These are phyloP conservation scores for Paramisgurnus dabryanus DNA, from an alignment of 2,113 vertebrate genomes.

Conservation along the genomic window DNA sequence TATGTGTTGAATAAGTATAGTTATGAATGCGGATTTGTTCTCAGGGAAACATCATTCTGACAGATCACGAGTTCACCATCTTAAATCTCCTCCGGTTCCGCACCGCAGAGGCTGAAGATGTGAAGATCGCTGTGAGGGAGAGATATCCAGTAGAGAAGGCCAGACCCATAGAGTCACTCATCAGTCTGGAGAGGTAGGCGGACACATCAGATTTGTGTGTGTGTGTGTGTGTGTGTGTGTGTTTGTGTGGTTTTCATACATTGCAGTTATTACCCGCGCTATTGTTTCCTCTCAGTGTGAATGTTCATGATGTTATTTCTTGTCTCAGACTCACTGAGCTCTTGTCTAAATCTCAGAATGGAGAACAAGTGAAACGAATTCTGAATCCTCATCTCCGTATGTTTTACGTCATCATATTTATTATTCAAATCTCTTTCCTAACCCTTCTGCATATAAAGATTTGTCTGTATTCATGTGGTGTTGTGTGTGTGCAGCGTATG, in stretches of 20 bases:
- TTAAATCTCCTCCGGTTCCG: constrained; percentile 94
- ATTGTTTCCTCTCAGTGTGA: neutral
- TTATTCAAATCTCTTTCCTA: neutral
- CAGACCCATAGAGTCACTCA: constrained; percentile 77
- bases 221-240: neutral
- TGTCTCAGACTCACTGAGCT: constrained; percentile 84
- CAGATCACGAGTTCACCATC: constrained; percentile 89
- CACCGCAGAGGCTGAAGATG: constrained; percentile 87
- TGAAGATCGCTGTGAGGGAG: constrained; percentile 92
- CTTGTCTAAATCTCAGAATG: constrained; percentile 76
- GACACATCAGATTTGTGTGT: neutral
- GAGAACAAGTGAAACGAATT: constrained; percentile 88
- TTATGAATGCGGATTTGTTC: constrained; percentile 23
- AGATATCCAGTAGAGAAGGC: constrained; percentile 87
- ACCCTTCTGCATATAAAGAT: no score
- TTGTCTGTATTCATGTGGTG: neutral
- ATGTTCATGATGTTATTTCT: neutral
- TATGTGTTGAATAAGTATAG: neutral
- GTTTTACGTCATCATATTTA: constrained; percentile 62
- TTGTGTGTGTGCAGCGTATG: constrained; percentile 78
- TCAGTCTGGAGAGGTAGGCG: constrained; percentile 80
- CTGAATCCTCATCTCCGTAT: constrained; percentile 92
- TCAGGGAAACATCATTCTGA: constrained; percentile 93
- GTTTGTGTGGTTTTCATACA: neutral
- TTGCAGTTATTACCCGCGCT: no score